Evolutionary conservation across 2,797 vertebrate species (phyloP).

Genomic region (Catostomus latipinnis): DNA sequence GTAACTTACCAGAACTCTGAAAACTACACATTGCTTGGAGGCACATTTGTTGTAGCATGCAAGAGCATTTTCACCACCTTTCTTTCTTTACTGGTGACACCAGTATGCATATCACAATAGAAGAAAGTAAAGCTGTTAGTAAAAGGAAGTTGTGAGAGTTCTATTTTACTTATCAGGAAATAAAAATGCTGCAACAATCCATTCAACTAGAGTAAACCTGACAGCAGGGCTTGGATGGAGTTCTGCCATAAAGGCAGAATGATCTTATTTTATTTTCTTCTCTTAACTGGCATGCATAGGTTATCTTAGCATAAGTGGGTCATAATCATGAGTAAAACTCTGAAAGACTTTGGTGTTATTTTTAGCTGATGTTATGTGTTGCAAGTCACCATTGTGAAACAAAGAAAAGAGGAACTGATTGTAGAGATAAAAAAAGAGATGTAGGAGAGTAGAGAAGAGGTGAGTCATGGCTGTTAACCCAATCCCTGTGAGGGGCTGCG

Average conservation of each 20-base stretch:
- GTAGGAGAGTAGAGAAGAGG: constrained; percentile 9
- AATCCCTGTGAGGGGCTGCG: neutral
- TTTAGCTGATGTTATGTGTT: constrained; percentile 5
- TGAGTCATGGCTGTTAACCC: constrained; percentile 16
- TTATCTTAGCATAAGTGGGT: no score
- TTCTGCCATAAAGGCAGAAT: neutral
- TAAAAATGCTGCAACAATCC: neutral
- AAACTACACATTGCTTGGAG: neutral
- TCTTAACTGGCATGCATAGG: neutral
- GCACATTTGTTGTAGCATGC: neutral
- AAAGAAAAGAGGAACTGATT: constrained; percentile 7
- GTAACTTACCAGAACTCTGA: neutral
- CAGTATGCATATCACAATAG: neutral
- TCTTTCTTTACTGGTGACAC: neutral
- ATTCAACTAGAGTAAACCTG: neutral
- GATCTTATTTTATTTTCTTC: no score
- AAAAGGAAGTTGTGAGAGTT: constrained; percentile 10
- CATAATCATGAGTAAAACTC: neutral
- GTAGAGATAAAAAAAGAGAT: constrained; percentile 6
- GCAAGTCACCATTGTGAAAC: constrained; percentile 13
- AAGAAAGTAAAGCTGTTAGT: constrained; percentile 3
- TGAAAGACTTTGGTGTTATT: neutral
- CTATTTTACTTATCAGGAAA: constrained; percentile 20
- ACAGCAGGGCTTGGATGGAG: neutral
- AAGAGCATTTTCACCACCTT: neutral